Conservation (phyloP, 2,113 vertebrate genomes). For the Leptobrachium ailaonicum region DNA sequence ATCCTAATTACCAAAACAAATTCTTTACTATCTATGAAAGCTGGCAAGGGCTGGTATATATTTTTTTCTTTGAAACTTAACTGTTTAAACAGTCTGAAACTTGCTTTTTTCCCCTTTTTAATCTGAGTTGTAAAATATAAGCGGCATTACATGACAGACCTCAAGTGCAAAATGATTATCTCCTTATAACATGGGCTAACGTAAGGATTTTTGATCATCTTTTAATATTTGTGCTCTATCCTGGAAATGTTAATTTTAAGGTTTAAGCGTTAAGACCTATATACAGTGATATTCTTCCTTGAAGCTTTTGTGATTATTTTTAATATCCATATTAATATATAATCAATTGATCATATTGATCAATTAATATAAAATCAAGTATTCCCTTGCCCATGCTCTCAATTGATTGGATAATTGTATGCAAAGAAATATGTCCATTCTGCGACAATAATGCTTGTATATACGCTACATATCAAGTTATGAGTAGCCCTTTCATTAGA, state of each 20-base stretch:
- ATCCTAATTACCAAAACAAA: constrained; percentile 63
- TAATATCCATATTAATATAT: no score
- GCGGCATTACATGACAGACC: constrained; percentile 5
- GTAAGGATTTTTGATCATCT: constrained; percentile 17
- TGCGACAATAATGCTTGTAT: no score
- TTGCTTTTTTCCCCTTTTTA: background rate
- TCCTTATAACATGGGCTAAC: constrained; percentile 12
- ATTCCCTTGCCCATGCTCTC: no score
- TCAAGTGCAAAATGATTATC: constrained; percentile 18
- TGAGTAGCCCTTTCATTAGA: no score
- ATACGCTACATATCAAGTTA: no score
- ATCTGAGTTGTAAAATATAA: background rate
- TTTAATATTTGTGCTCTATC: constrained; percentile 1
- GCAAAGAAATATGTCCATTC: no score
- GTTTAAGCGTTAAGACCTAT: background rate
- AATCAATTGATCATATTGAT: no score
- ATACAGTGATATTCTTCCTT: background rate
- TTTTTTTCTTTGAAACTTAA: constrained; percentile 28
- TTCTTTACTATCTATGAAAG: constrained; percentile 55
- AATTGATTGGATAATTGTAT: no score
- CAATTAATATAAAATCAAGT: no score
- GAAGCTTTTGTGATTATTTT: no score
- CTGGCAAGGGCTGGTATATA: constrained; percentile 54
- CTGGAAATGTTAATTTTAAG: constrained; percentile 23
- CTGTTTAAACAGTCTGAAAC: background rate